Base-by-base conservation (phyloP, 2,797 vertebrate genomes). In the Chloroceryle inda region DNA sequence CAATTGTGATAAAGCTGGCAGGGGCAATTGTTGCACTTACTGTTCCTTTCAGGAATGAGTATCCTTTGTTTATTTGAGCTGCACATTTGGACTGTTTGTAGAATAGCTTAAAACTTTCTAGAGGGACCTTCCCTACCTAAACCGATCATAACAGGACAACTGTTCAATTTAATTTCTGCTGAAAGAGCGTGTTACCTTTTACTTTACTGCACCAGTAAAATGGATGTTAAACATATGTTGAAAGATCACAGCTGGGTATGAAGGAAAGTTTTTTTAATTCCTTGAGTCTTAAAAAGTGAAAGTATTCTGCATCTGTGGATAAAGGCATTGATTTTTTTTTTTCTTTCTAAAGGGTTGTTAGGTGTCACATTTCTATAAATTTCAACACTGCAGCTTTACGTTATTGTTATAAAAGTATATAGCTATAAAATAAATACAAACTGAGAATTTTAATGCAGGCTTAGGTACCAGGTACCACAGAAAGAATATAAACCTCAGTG, bases 131-230 rank as follows among this genome's bases (percentile, higher is more conserved):
- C 40, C 80, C 81, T 91, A 90, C 44, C 62, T 94, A 90, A 96
- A 97, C 33, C 66, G 96, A 94, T 64, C 29, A 1, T 14, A 76
- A 76, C 44, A 95, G 74, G 94, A 44, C 55, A 94, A 96, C 93
- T 91, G 83, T 96, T 92, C 96, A 84, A 91, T 87, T 84, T 94
- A 93, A 96, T 97, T 95, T 93, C 55, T 88, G 24, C 73, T 52
- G 33, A 83, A 90, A 74, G 80, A 82, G 5, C 5, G 15, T 80
- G 52, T 71, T 85, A 52, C 23, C 29, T 93, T 91, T 94, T 33
- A 38, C 31, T 91, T 93, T 74, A 87, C 8, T 63, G 4, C 26
- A 35, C 7, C 35, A 40, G 27, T 83, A 66, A 94, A 94, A 88
- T 9, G 24, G 35, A 55, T 73, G 47, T 40, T 73, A 90, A 94